Evolutionary conservation across 1,140 invertebrate species (phyloP).

Genomic region (Listronotus bonariensis): DNA sequence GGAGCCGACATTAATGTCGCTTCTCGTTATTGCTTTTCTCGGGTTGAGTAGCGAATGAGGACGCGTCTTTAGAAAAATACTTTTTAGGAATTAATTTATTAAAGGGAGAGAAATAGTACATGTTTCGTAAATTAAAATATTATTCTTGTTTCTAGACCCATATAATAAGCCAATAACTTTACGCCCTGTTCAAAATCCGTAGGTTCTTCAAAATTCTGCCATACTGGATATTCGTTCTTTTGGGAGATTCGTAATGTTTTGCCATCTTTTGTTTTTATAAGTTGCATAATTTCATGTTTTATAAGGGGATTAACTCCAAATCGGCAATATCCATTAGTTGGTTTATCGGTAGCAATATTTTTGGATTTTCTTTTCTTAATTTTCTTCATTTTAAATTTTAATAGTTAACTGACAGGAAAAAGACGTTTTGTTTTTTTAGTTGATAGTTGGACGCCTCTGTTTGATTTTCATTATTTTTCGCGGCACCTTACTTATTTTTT

Average conservation of each 20-base stretch:
- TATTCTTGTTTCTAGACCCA: constrained; percentile 3
- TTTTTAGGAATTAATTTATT: too few relatives aligned
- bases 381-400: constrained; percentile 15
- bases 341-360: constrained; percentile 15
- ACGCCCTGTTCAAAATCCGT: constrained; percentile 1
- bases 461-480: too few relatives aligned
- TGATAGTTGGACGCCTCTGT: too few relatives aligned
- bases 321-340: neutral
- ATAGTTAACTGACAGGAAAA: too few relatives aligned
- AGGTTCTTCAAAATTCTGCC: constrained; percentile 13
- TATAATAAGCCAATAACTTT: constrained; percentile 9
- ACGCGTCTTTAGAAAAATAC: too few relatives aligned
- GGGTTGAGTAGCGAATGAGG: too few relatives aligned
- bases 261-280: constrained; percentile 8
- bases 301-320: constrained; percentile 22
- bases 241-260: neutral
- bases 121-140: neutral
- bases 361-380: constrained; percentile 19
- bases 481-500: too few relatives aligned
- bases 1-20: too few relatives aligned
- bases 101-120: neutral
- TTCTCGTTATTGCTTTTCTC: too few relatives aligned
- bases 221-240: constrained; percentile 1
- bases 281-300: constrained; percentile 19
- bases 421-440: too few relatives aligned